Evolutionary conservation across 2,113 vertebrate genomes (phyloP).

Genomic region (Limanda limanda): DNA sequence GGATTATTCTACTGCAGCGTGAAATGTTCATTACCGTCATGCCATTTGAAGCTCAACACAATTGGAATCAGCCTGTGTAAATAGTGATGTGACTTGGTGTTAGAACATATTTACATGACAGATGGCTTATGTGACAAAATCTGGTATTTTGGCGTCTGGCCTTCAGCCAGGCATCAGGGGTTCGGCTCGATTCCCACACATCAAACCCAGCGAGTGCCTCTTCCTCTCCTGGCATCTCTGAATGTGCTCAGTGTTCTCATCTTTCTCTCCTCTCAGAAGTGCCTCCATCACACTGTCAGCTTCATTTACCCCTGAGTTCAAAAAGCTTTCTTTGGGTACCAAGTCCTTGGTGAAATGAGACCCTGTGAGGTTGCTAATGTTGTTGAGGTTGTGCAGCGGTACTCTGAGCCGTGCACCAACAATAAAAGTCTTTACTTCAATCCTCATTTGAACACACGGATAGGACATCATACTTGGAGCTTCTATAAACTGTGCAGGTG

Average conservation of each 20-base stretch:
- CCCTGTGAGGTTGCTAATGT: neutral
- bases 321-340: slow-evolving; percentile 1
- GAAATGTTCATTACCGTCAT: neutral
- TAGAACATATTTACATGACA: slow-evolving; percentile 38
- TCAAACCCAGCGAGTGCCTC: slow-evolving; percentile 10
- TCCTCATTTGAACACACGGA: neutral
- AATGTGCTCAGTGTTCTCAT: neutral
- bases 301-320: slow-evolving; percentile 20
- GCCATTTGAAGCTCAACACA: neutral
- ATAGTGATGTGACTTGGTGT: neutral
- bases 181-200: slow-evolving; percentile 40
- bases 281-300: slow-evolving; percentile 8
- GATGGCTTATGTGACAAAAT: slow-evolving; percentile 47
- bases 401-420: neutral
- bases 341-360: neutral
- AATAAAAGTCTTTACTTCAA: neutral
- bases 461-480: neutral
- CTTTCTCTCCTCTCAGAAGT: slow-evolving; percentile 15
- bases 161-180: slow-evolving; percentile 20
- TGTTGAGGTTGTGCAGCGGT: neutral
- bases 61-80: neutral
- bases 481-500: neutral
- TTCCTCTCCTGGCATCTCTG: slow-evolving; percentile 24
- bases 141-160: slow-evolving; percentile 41
- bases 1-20: neutral